Percentiles rank a stretch among this genome's conserved stretches.
phyloP scores from a whole-genome alignment of 1,140 invertebrate species.

The Mylabris phalerata region DNA sequence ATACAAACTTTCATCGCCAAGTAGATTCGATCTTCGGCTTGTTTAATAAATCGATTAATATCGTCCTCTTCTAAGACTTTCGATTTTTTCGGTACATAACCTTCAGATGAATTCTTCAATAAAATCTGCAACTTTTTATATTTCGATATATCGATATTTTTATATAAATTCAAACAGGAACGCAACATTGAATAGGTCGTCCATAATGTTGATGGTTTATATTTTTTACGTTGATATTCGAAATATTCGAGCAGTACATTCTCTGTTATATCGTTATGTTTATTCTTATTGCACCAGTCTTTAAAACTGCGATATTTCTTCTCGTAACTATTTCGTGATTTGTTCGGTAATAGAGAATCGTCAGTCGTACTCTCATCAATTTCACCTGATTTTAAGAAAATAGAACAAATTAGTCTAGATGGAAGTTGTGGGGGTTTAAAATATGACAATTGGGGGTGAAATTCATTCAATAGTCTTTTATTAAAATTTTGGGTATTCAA shows the following conservation, averaged over 20 bases:
- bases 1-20: not conserved
- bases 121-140: not conserved
- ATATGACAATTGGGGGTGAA: no score
- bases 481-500: no score
- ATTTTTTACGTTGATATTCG: not conserved
- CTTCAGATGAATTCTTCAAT: not conserved
- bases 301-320: no score
- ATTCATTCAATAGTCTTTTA: no score
- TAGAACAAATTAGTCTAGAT: no score
- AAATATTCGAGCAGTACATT: not conserved
- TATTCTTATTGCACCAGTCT: not conserved
- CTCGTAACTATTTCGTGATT: no score
- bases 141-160: not conserved
- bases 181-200: not conserved
- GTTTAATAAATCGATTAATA: not conserved
- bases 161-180: not conserved
- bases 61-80: constrained; percentile 1
- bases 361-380: no score
- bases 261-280: not conserved
- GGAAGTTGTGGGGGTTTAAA: no score
- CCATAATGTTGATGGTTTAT: not conserved
- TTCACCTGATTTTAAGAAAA: no score
- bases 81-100: not conserved
- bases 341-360: no score
- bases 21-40: not conserved